These are phyloP conservation scores for Psittacula echo DNA, from an alignment of 2,797 vertebrate genomes.

Conservation along the genomic window DNA sequence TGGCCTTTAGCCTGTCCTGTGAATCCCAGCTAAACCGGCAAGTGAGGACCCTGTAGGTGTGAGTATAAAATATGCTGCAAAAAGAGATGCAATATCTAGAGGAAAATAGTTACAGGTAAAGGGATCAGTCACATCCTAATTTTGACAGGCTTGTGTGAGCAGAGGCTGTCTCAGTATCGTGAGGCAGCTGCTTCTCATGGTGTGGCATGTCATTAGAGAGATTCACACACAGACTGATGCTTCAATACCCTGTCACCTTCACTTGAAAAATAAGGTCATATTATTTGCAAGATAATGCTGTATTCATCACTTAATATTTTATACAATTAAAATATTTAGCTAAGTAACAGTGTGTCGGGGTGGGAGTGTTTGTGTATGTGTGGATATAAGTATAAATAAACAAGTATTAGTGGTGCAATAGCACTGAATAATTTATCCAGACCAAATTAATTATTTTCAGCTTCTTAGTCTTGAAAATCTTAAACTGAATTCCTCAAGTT, in stretches of 20 bases:
- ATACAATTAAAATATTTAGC: conserved; percentile 66
- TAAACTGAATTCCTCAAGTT: conserved; percentile 24
- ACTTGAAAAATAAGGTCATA: conserved; percentile 19
- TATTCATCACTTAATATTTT: conserved; percentile 50
- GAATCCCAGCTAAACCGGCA: not conserved
- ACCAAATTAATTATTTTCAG: conserved; percentile 68
- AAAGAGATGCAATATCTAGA: not conserved
- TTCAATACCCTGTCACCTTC: conserved; percentile 13
- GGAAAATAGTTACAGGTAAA: not conserved
- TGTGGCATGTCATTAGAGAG: not conserved
- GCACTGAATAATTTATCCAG: conserved; percentile 66
- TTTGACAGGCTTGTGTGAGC: conserved; percentile 20
- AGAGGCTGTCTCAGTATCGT: not conserved
- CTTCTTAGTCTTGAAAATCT: conserved; percentile 43
- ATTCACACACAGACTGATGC: not conserved
- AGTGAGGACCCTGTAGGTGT: not conserved
- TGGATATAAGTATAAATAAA: conserved; percentile 57
- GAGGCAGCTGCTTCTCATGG: conserved; percentile 14
- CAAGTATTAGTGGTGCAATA: conserved; percentile 63
- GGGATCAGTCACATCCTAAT: not conserved
- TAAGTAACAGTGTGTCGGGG: not conserved
- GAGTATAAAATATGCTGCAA: not conserved
- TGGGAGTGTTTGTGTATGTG: not conserved
- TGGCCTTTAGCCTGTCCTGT: not conserved
- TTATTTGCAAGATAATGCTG: not conserved